Evolutionary conservation across 2,113 vertebrate species (phyloP).

Genomic region (Agapornis roseicollis): DNA sequence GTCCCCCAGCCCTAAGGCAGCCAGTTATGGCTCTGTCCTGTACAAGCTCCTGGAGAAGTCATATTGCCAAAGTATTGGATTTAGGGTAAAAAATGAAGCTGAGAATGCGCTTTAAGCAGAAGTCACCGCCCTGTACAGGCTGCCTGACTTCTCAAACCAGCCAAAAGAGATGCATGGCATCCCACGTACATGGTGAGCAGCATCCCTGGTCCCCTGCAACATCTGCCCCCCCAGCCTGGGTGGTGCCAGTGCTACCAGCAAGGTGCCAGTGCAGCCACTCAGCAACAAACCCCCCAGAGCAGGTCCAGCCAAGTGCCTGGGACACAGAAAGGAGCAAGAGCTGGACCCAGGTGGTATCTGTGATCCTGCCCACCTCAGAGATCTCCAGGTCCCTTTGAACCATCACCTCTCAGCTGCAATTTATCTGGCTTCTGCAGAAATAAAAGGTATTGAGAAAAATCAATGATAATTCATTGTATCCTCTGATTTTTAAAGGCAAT

Average conservation of each 20-base stretch:
- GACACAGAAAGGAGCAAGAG: neutral
- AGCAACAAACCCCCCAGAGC: fast-evolving
- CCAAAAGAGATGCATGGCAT: neutral
- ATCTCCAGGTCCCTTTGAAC: neutral
- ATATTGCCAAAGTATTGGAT: neutral
- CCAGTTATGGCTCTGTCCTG: neutral
- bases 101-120: neutral
- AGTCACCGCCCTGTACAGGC: neutral
- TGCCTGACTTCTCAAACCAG: neutral
- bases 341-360: neutral
- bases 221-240: fast-evolving
- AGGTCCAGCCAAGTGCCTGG: fast-evolving
- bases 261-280: fast-evolving
- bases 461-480: slow-evolving; percentile 62
- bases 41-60: neutral
- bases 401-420: neutral
- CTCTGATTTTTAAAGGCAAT: slow-evolving; percentile 61
- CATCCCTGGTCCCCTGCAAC: neutral
- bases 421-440: slow-evolving; percentile 12
- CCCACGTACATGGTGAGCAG: neutral
- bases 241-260: neutral
- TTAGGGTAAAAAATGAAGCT: neutral
- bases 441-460: slow-evolving; percentile 52
- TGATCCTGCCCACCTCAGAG: neutral
- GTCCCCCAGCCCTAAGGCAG: neutral